Base-by-base conservation (phyloP, 2,113 vertebrate genomes). In the Hippocampus zosterae region DNA sequence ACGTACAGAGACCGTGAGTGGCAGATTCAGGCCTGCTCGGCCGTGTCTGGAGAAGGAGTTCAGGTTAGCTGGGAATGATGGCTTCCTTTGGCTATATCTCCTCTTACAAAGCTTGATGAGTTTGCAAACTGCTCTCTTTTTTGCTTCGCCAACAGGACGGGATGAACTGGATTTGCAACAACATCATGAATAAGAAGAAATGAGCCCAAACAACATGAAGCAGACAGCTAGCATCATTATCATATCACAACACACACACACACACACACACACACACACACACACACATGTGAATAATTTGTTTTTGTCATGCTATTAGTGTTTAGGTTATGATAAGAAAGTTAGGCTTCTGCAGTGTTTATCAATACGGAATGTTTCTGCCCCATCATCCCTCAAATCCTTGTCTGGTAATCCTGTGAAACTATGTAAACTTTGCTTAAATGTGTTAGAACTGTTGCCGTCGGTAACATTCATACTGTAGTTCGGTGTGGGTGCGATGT, bases 101-200 rank as follows among this genome's bases (percentile, higher is more conserved):
- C 12, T 62, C 66, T 70, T 18, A 48, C 50, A 5, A 5, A 59
- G 37, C 21, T 27, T 50, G 48, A 74, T 65, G 27, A 41, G 19
- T 9, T n/a, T 55, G 19, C 29, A 37, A 37, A 13, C 7, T 8
- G 3, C 33, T 2, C 59, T 69, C 72, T 57, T 60, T 0, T 71
- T 55, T 84, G 3, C 18, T 1, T 72, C 60, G 74, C 13, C 65
- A 48, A 55, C 85, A 95, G 95, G 94, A 96, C 77, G 94, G 94
- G 59, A 96, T 96, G 94, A 94, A 94, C 88, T 96, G 95, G 95
- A 95, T 96, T 89, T 95, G 93, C 82, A 95, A 91, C 81, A 94
- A 95, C 81, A 94, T 96, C 79, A 84, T 91, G 78, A 93, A 91
- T 61, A 93, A 84, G 83, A 96, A 94, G 84, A 95, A 95, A 80